These are phyloP conservation scores for Neolamprologus brichardi DNA, from an alignment of 2,113 vertebrate species.

Conservation along the genomic window DNA sequence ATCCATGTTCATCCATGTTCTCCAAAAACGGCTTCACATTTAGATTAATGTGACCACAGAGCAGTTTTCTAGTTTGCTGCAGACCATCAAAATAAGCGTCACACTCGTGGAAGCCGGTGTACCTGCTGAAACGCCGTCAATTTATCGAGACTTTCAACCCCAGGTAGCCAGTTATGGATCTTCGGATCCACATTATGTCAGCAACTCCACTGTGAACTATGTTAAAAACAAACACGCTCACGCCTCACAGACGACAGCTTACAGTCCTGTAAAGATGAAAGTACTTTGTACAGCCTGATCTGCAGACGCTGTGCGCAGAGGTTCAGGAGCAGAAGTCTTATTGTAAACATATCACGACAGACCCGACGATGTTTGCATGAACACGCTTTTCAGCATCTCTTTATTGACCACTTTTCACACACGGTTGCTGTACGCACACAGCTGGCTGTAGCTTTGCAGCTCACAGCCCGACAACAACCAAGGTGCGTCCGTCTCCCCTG, in stretches of 20 bases:
- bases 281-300: accelerated
- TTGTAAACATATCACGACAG: accelerated
- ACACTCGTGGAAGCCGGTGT: accelerated
- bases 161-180: accelerated
- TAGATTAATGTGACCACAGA: accelerated
- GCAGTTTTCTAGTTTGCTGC: background rate
- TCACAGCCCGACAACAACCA: too few species aligned
- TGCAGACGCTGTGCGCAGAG: too few species aligned
- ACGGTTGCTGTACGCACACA: accelerated
- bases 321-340: accelerated
- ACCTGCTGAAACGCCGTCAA: too few species aligned
- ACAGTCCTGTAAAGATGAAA: too few species aligned
- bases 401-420: background rate
- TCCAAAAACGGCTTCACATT: accelerated
- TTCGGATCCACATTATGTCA: accelerated
- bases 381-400: accelerated
- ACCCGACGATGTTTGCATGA: accelerated
- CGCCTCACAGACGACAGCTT: too few species aligned
- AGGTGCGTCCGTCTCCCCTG: too few species aligned
- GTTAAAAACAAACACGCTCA: accelerated
- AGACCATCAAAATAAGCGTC: background rate
- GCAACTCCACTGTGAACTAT: accelerated
- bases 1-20: background rate
- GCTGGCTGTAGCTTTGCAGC: too few species aligned
- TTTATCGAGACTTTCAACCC: too few species aligned